Evolutionary conservation across 2,113 vertebrate species (phyloP), one percentile per base, ranked within the genome.

Genomic region (Poeciliopsis occidentalis): DNA sequence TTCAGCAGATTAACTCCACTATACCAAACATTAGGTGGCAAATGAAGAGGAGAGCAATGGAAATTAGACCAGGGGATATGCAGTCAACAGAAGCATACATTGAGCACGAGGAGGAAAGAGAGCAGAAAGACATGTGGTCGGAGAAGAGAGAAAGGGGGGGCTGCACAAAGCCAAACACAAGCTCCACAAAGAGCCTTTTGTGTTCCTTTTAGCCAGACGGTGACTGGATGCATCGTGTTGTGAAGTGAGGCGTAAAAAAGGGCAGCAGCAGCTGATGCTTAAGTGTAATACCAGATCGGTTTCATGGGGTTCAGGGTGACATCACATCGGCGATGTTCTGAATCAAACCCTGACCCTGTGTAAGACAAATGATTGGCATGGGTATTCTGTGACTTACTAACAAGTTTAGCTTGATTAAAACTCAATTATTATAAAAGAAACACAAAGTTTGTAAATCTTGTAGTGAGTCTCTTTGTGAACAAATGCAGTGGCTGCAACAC

Each of bases 121-220:
- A 73, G 27, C n/a, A 73, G 62, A 85, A 44, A 51, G 44, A 67
- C 63, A 76, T 61, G 70, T 62, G 39, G 72, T 26, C 37, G 78
- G 27, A 61, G 80, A 87, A 81, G 82, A 79, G 41, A 0, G 34
- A 71, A 72, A 69, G 64, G 41, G 83, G n/a, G 71, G 82, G 83
- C 82, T 64, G 79, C 93, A 95, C 95, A 95, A 96, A 95, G 91
- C 88, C 90, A 96, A 96, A 96, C 94, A 95, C 78, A 79, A 82
- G 80, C 92, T 89, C 80, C 92, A 97, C 95, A 98, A 97, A 96
- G 95, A 93, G 80, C 84, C 94, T 94, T 96, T 97, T 97, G 96
- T 97, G 90, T 75, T 76, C 31, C 67, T 64, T 82, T 82, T 64
- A 79, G 77, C 71, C 15, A 65, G 68, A 82, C n/a, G 60, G 85